phyloP scores from a whole-genome alignment of 2,888 invertebrate genomes.

The Aelia acuminata region DNA sequence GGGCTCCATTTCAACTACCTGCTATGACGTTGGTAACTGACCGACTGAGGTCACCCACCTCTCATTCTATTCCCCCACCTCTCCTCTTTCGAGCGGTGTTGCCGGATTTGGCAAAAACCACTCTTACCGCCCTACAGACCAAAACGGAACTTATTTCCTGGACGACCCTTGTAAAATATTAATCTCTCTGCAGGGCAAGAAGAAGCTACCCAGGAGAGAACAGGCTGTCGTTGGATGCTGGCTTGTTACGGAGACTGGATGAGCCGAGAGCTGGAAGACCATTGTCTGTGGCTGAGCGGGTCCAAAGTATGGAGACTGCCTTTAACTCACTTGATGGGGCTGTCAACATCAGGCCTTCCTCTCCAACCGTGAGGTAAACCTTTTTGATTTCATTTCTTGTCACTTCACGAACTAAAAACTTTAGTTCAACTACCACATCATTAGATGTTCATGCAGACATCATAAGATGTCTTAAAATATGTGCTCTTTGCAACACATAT shows the following conservation, averaged over 20 bases:
- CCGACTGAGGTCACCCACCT: too few relatives aligned
- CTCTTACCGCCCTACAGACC: too few relatives aligned
- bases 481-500: neutral
- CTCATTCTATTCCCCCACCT: too few relatives aligned
- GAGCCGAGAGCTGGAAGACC: conserved; percentile 66
- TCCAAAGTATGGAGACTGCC: conserved; percentile 76
- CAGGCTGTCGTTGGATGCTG: conserved; percentile 75
- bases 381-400: neutral
- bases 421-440: neutral
- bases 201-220: conserved; percentile 54
- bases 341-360: neutral
- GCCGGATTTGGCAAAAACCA: too few relatives aligned
- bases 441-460: neutral
- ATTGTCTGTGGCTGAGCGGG: conserved; percentile 80
- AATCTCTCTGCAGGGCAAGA: neutral
- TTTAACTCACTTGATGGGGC: conserved; percentile 66
- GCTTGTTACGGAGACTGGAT: conserved; percentile 73
- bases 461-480: neutral
- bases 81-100: too few relatives aligned
- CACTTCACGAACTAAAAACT: neutral
- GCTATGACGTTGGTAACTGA: too few relatives aligned
- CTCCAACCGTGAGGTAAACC: conserved; percentile 26
- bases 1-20: too few relatives aligned
- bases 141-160: too few relatives aligned
- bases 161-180: too few relatives aligned